phyloP scores from a whole-genome alignment of 2,797 vertebrate genomes.

The Poeciliopsis paucimaculata region DNA sequence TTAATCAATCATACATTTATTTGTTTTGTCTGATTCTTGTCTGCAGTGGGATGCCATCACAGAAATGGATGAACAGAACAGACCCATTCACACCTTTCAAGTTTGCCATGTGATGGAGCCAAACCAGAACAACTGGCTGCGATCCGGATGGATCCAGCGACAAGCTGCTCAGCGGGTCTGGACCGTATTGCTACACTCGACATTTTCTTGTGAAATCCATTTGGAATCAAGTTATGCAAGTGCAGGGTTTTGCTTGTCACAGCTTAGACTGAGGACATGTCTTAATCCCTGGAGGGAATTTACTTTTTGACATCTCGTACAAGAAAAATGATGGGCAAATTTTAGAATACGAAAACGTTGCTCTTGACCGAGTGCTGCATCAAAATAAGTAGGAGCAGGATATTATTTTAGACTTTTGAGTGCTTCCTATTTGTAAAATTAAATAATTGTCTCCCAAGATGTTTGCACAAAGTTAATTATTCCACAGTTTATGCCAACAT shows the following conservation, averaged over 20 bases:
- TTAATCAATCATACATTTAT: too few species aligned
- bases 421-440: not conserved
- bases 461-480: not conserved
- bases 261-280: slow-evolving; percentile 19
- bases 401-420: slow-evolving; percentile 5
- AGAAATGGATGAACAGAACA: slow-evolving; percentile 97
- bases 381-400: slow-evolving; percentile 9
- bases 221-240: slow-evolving; percentile 15
- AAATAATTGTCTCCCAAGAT: not conserved
- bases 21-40: not conserved
- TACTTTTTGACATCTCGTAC: not conserved
- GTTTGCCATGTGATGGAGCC: slow-evolving; percentile 99
- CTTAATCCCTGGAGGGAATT: not conserved
- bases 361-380: slow-evolving; percentile 3
- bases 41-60: slow-evolving; percentile 97
- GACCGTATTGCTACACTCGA: slow-evolving; percentile 15
- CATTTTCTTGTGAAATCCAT: slow-evolving; percentile 1
- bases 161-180: slow-evolving; percentile 91
- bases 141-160: slow-evolving; percentile 94
- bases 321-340: slow-evolving; percentile 7
- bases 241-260: slow-evolving; percentile 7
- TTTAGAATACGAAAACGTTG: not conserved
- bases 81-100: slow-evolving; percentile 97
- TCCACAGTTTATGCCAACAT: not conserved
- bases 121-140: slow-evolving; percentile 99